Conservation (phyloP, 92 coral and sea anemone genomes). For the Meandrina meandrites region DNA sequence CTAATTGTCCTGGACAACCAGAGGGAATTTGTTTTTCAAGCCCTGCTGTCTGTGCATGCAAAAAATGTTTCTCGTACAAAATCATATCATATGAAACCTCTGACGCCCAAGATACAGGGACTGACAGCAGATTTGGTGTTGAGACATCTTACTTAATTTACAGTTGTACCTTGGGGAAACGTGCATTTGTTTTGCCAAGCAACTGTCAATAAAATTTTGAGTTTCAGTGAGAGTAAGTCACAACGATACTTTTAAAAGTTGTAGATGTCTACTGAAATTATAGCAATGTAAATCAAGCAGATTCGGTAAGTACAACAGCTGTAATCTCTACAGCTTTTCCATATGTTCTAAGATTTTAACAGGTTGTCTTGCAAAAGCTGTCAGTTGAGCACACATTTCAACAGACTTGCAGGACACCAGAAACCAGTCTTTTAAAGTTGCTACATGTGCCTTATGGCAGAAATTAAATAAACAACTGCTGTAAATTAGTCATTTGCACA, state of each 20-base stretch:
- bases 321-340: neutral
- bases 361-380: neutral
- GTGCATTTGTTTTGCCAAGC: too few relatives aligned
- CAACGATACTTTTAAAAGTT: neutral
- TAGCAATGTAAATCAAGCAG: neutral
- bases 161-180: too few relatives aligned
- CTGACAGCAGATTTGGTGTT: neutral
- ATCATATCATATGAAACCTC: too few relatives aligned
- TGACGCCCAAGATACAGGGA: neutral
- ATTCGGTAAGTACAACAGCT: neutral
- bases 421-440: neutral
- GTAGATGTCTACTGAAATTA: neutral
- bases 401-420: neutral
- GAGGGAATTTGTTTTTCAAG: neutral
- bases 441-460: conserved; percentile 16
- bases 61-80: neutral
- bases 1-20: neutral
- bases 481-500: neutral
- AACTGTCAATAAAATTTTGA: too few relatives aligned
- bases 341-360: neutral
- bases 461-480: conserved; percentile 14
- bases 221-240: too few relatives aligned
- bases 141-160: too few relatives aligned
- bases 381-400: conserved; percentile 23
- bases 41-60: neutral